Conservation (phyloP, 1,140 invertebrate species). For the Dendroctonus ponderosae region DNA sequence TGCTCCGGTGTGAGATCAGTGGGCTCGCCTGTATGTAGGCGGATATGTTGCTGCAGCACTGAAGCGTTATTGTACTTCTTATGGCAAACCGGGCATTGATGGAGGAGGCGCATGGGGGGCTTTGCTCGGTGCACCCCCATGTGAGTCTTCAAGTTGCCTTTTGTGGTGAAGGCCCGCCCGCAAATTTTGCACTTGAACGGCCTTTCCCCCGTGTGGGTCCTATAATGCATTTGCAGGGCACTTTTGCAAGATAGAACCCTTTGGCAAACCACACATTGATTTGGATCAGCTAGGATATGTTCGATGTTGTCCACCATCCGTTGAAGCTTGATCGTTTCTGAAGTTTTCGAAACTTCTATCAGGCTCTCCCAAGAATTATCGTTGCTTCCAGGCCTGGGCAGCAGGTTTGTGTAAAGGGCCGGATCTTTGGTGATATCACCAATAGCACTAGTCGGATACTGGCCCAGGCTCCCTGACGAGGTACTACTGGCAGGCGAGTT, state of each 20-base stretch:
- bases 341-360: conserved; percentile 94
- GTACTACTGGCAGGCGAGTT: conserved; percentile 65
- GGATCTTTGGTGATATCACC: conserved; percentile 71
- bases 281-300: conserved; percentile 93
- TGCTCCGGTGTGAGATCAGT: conserved; percentile 84
- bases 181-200: conserved; percentile 97
- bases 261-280: conserved; percentile 97
- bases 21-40: conserved; percentile 88
- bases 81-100: conserved; percentile 98
- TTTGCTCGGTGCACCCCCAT: conserved; percentile 97
- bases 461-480: conserved; percentile 62
- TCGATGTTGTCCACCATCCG: conserved; percentile 95
- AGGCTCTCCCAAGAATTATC: conserved; percentile 96
- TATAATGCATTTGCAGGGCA: conserved; percentile 98
- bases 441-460: conserved; percentile 54
- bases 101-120: conserved; percentile 86
- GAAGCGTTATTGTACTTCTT: conserved; percentile 95
- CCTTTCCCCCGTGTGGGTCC: conserved; percentile 92
- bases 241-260: conserved; percentile 96
- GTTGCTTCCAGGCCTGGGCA: conserved; percentile 86
- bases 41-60: conserved; percentile 93
- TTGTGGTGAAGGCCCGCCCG: conserved; percentile 95
- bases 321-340: conserved; percentile 92
- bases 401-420: conserved; percentile 64
- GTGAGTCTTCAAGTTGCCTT: conserved; percentile 98